Conservation (phyloP, 1,140 invertebrate species). For the Brachionus angularis region DNA sequence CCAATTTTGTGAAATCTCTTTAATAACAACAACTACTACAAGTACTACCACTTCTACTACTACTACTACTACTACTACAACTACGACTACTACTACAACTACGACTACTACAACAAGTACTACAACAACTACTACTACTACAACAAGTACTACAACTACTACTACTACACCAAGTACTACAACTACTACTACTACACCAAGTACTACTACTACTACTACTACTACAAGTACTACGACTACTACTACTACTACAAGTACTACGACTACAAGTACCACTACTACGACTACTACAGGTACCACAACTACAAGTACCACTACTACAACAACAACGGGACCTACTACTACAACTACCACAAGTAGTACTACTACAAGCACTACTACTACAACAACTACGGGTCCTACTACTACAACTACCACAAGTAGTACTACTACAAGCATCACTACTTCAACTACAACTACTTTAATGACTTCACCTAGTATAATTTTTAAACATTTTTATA, state of each 20-base stretch:
- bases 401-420: neutral
- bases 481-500: neutral
- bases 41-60: neutral
- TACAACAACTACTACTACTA: neutral
- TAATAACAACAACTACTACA: neutral
- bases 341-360: neutral
- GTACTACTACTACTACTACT: neutral
- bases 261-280: neutral
- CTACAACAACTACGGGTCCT: neutral
- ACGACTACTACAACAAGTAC: neutral
- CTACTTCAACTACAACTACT: neutral
- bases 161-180: neutral
- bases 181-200: neutral
- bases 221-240: neutral
- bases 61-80: neutral
- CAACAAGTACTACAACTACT: neutral
- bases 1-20: constrained; percentile 10
- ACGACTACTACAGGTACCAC: neutral
- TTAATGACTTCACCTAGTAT: neutral
- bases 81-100: neutral
- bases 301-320: neutral
- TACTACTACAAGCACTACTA: neutral
- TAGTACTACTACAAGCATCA: neutral
- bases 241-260: neutral
- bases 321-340: neutral